Conservation (phyloP, 2,113 vertebrate species). For the Xiphophorus couchianus region DNA sequence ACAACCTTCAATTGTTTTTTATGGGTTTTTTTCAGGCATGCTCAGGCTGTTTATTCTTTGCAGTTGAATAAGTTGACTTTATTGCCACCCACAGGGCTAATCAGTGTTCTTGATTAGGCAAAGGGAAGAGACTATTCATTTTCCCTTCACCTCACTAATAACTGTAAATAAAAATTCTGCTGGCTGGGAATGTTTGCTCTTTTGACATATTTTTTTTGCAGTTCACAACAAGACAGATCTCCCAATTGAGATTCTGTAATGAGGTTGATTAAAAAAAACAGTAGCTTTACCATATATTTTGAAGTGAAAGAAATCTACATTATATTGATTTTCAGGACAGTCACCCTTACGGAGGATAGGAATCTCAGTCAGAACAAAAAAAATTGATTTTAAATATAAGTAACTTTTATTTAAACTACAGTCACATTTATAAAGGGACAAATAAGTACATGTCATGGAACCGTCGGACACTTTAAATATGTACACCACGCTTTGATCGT, state of each 20-base stretch:
- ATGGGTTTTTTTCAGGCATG: too few species aligned
- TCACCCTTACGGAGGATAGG: background rate
- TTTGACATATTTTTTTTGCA: background rate
- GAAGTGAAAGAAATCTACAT: background rate
- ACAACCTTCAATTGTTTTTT: too few species aligned
- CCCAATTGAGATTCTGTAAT: too few species aligned
- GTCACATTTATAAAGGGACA: conserved; percentile 70
- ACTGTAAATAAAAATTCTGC: background rate
- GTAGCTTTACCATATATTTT: background rate
- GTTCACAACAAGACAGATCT: too few species aligned
- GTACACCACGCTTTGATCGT: conserved; percentile 39
- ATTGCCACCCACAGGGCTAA: background rate
- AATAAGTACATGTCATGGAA: conserved; percentile 34
- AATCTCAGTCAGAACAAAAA: background rate
- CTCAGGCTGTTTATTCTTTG: background rate
- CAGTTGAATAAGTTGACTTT: background rate
- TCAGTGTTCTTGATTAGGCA: background rate
- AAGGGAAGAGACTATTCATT: background rate
- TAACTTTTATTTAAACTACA: conserved; percentile 69
- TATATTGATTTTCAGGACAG: background rate
- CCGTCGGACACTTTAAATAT: conserved; percentile 48
- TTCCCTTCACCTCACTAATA: background rate
- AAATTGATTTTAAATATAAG: conserved; percentile 47
- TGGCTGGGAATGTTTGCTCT: background rate
- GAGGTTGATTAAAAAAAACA: background rate